Base-by-base conservation (phyloP, 2,797 vertebrate species). In the Channallabes apus region DNA sequence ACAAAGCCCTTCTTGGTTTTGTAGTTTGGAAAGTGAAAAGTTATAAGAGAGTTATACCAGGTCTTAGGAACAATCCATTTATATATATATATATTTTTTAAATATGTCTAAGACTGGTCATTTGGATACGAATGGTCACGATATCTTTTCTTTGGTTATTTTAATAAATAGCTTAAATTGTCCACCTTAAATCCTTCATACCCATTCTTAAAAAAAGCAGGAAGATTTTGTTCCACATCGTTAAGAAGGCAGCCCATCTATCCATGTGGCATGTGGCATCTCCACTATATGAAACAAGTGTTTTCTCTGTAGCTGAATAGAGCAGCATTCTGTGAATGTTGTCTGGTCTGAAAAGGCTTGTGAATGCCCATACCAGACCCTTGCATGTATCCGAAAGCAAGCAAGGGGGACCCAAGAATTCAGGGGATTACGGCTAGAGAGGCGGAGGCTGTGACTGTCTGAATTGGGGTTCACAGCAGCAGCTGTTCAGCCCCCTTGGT, bases 401-500 rank as follows among this genome's bases (percentile, higher is more conserved):
- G 92, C 88, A 89, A 90, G 91, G 92, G 91, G 91, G 91, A 93
- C 90, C 90, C 90, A 94, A 91, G 95, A 95, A 95, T 95, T 94
- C 87, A 41, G 85, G 89, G 93, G 94, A 95, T 94, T 94, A 94
- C 78, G 88, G 92, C 90, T 91, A 90, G 91, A 88, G 92, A 91
- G 83, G 65, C 27, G 80, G 86, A 72, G 41, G 80, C 59, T 69
- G 76, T n/a, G 77, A 76, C 73, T 73, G 86, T 92, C 88, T 94
- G 91, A 94, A 93, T 94, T 86, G 35, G 91, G 92, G 91, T 93
- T 90, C 86, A 67, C 83, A 91, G 89, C 90, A 92, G 94, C 95
- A 95, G 95, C 95, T 96, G 95, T 95, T 94, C 82, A 86, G 86
- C 88, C 91, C 90, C 90, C 92, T 87, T 88, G 51, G 93, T 89